phyloP scores from a whole-genome alignment of 1,140 invertebrate genomes.

The Eumaeus atala region DNA sequence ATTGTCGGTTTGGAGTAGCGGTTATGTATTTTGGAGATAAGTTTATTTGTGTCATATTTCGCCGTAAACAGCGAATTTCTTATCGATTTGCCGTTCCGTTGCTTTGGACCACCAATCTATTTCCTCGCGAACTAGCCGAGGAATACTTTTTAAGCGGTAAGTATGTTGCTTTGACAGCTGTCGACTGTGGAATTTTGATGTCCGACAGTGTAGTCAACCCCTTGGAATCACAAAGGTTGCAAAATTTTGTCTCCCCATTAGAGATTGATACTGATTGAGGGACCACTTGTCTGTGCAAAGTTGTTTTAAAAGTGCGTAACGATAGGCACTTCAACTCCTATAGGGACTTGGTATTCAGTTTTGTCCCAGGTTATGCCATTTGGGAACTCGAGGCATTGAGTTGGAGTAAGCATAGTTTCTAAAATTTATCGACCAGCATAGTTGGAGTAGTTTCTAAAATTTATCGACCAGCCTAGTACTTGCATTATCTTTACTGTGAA shows the following conservation, averaged over 20 bases:
- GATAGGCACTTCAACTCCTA: conserved; percentile 13
- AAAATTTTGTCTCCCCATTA: conserved; percentile 44
- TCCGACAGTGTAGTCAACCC: conserved; percentile 45
- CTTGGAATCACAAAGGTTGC: conserved; percentile 71
- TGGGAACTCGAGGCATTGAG: conserved; percentile 7
- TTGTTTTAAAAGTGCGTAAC: conserved; percentile 19
- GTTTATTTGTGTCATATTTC: no score
- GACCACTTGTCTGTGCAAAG: conserved; percentile 20
- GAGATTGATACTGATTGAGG: conserved; percentile 22
- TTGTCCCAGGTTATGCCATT: conserved; percentile 17
- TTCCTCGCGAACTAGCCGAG: conserved; percentile 12
- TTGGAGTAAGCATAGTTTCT: background rate
- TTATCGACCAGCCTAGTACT: background rate
- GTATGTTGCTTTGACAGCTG: conserved; percentile 15
- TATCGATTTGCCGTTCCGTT: no score
- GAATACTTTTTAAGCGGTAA: background rate
- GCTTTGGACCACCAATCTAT: no score
- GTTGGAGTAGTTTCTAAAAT: background rate
- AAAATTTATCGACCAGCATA: background rate
- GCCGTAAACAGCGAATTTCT: no score
- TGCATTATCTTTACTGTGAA: background rate
- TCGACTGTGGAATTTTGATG: conserved; percentile 30
- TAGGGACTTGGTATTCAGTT: background rate
- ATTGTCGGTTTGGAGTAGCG: conserved; percentile 42
- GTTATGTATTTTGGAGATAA: conserved; percentile 13